Evolutionary conservation across 2,113 vertebrate species (phyloP), one percentile per base, ranked within the genome.

Genomic region (Trematocara unimaculatum): DNA sequence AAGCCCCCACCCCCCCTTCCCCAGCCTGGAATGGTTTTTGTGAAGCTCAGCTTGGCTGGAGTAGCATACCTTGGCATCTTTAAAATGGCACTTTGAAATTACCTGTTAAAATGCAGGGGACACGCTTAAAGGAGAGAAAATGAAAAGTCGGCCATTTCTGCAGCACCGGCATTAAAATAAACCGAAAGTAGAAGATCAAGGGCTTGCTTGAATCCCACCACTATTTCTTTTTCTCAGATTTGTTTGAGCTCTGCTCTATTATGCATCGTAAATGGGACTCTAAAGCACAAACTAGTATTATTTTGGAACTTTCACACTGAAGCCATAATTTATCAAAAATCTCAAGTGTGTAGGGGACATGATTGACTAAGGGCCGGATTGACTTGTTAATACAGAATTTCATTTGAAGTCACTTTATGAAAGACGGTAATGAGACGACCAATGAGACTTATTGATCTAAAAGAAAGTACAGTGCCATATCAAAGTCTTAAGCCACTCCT

Each of bases 51-150:
- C 31, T 35, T 51, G 86, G 82, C 84, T 74, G 77, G 11, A 14
- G 9, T 26, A 20, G 84, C 12, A 7, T 26, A 51, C 84, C 33
- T 33, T 81, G 45, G 67, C 70, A 85, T 62, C 60, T 82, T 67
- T 78, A 84, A 89, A 85, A 33, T 54, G 38, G 7, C 56, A n/a
- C 85, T 85, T 84, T 88, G 62, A 85, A 89, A 88, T 55, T 38
- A 60, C 11, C 56, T 85, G 81, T 54, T 29, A 79, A 87, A 83
- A 70, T 47, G 53, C 45, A 49, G 60, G 54, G 31, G 38, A 54
- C 31, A 83, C 38, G 26, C 26, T 51, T 14, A 79, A 87, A 82
- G 18, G 33, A 78, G 42, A 54, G 35, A 42, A 84, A 84, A 18
- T n/a, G 18, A 86, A 78, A 74, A 74, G 38, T 40, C 31, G 14